These are phyloP conservation scores for Serrognathus titanus DNA, from an alignment of 2,888 invertebrate species.

Conservation along the genomic window DNA sequence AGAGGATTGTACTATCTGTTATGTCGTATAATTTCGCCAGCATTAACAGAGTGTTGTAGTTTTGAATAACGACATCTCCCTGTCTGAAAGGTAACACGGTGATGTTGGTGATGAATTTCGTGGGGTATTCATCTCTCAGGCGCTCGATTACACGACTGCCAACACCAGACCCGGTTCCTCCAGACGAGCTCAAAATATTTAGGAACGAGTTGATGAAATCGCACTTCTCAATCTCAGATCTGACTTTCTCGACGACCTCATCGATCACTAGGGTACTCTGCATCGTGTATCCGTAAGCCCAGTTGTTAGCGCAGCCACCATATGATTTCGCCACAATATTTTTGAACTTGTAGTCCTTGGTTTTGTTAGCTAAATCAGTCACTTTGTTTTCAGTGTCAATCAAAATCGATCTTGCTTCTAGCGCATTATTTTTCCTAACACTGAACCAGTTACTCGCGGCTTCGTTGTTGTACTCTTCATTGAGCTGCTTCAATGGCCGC, in stretches of 20 bases:
- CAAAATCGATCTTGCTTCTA: slow-evolving; percentile 49
- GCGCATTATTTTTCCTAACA: slow-evolving; percentile 36
- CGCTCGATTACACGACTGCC: slow-evolving; percentile 49
- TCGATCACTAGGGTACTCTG: slow-evolving; percentile 45
- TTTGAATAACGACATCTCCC: slow-evolving; percentile 54
- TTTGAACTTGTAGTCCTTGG: slow-evolving; percentile 40
- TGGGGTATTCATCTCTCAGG: slow-evolving; percentile 48
- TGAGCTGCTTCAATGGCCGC: slow-evolving; percentile 31
- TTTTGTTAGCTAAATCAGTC: slow-evolving; percentile 36
- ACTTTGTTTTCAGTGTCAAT: slow-evolving; percentile 55
- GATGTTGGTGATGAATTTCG: slow-evolving; percentile 46
- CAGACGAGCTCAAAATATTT: slow-evolving; percentile 51
- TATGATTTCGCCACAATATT: slow-evolving; percentile 47
- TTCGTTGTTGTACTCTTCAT: slow-evolving; percentile 39
- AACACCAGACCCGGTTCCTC: slow-evolving; percentile 56
- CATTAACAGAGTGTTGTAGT: slow-evolving; percentile 53
- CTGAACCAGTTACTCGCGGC: slow-evolving; percentile 50
- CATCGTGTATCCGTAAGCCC: slow-evolving; percentile 52
- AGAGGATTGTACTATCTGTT: slow-evolving; percentile 46
- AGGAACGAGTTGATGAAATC: slow-evolving; percentile 49
- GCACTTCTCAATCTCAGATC: slow-evolving; percentile 48
- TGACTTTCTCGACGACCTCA: slow-evolving; percentile 42
- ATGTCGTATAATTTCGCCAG: slow-evolving; percentile 48
- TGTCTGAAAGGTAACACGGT: slow-evolving; percentile 50
- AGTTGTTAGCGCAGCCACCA: slow-evolving; percentile 55